Evolutionary conservation across 2,797 vertebrate species (phyloP).

Genomic region (Sparidentex hasta): DNA sequence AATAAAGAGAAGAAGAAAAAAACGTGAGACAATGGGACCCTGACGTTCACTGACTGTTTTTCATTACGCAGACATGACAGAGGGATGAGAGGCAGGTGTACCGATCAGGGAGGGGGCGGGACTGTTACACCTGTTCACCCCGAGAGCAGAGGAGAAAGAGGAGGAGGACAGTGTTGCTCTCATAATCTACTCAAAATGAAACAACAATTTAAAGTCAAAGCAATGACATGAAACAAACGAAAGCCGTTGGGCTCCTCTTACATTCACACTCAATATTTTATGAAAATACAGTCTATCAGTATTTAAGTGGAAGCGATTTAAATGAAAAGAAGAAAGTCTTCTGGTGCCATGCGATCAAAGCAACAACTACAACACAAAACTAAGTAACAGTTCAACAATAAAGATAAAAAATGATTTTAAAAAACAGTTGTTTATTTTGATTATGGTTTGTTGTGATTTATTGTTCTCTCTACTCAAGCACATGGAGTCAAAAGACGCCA

Average conservation of each 20-base stretch:
- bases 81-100: conserved; percentile 37
- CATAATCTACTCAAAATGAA: neutral
- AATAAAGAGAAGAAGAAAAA: conserved; percentile 78
- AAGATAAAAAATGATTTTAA: neutral
- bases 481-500: neutral
- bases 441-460: neutral
- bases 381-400: neutral
- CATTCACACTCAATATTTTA: neutral
- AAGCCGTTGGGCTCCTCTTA: neutral
- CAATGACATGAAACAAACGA: neutral
- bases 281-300: neutral
- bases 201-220: neutral
- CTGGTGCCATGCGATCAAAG: neutral
- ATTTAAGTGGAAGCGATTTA: neutral
- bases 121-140: too few species aligned
- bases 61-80: conserved; percentile 16
- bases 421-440: neutral
- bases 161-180: neutral
- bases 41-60: conserved; percentile 36
- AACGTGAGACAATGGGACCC: conserved; percentile 56
- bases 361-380: neutral
- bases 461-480: neutral
- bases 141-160: neutral
- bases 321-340: neutral
- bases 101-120: neutral